These are phyloP conservation scores for Caranx ignobilis DNA, from an alignment of 2,113 vertebrate genomes.

Conservation along the genomic window DNA sequence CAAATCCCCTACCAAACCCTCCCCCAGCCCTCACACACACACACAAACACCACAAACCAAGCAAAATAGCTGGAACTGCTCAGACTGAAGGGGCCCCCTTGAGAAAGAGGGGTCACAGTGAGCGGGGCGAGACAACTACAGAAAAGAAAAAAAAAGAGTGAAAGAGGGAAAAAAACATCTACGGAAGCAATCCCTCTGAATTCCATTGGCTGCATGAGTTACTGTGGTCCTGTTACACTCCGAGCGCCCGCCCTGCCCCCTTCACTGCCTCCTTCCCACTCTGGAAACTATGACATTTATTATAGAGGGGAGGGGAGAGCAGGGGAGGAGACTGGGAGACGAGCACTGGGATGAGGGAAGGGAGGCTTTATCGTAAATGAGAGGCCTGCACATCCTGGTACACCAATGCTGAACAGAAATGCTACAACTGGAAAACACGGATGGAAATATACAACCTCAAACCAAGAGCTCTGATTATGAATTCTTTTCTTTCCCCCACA, in stretches of 20 bases:
- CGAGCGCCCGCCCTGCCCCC: conserved; percentile 79
- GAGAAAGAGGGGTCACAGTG: conserved; percentile 85
- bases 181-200: conserved; percentile 81
- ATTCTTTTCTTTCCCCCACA: background rate
- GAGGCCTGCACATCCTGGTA: conserved; percentile 74
- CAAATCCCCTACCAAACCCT: conserved; percentile 84
- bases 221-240: conserved; percentile 83
- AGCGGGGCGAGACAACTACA: conserved; percentile 65
- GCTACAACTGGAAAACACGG: conserved; percentile 30
- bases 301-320: conserved; percentile 64
- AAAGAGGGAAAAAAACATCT: conserved; percentile 59
- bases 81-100: conserved; percentile 84
- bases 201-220: conserved; percentile 85
- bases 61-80: conserved; percentile 85
- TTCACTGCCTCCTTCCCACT: conserved; percentile 72
- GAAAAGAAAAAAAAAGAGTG: conserved; percentile 51
- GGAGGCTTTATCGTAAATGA: conserved; percentile 71
- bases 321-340: conserved; percentile 57
- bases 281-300: conserved; percentile 90
- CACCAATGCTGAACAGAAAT: conserved; percentile 38
- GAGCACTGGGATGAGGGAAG: conserved; percentile 57
- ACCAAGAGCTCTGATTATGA: background rate
- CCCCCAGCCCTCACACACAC: conserved; percentile 78
- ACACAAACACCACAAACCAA: conserved; percentile 80
- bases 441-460: conserved; percentile 36